phyloP scores from a whole-genome alignment of 2,888 invertebrate species.

The Chaetoderma sp. region DNA sequence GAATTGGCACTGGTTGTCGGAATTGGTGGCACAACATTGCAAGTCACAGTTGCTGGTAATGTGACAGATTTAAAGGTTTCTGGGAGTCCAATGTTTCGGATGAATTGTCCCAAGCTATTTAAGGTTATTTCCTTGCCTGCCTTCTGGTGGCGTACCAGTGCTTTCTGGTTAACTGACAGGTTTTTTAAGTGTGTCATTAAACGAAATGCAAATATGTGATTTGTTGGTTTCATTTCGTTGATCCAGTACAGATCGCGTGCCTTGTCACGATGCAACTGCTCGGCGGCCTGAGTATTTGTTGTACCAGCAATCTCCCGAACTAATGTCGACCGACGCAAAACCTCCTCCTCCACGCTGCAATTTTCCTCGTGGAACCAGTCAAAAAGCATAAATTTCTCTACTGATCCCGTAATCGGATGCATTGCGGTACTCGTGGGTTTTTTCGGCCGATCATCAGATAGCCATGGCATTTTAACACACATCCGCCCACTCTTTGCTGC shows the following conservation, averaged over 20 bases:
- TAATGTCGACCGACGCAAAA: neutral
- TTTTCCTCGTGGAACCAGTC: neutral
- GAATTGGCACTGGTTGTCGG: too few relatives aligned
- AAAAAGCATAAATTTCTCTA: neutral
- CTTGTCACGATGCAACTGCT: neutral
- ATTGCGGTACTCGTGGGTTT: neutral
- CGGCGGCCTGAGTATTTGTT: neutral
- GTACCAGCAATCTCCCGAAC: constrained; percentile 1
- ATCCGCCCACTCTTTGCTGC: too few relatives aligned
- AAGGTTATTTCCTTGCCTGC: too few relatives aligned
- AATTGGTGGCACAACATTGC: too few relatives aligned
- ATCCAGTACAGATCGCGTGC: neutral
- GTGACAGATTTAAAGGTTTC: too few relatives aligned
- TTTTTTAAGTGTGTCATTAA: neutral
- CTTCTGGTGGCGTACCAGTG: too few relatives aligned
- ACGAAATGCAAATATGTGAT: neutral
- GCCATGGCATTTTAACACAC: neutral
- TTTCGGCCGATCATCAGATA: neutral
- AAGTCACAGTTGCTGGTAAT: too few relatives aligned
- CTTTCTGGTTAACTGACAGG: neutral
- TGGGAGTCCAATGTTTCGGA: too few relatives aligned
- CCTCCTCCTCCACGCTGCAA: neutral
- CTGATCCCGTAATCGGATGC: neutral
- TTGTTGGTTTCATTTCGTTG: neutral
- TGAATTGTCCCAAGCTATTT: too few relatives aligned